Conservation (phyloP, 2,113 vertebrate species). For the Tetrao urogallus region DNA sequence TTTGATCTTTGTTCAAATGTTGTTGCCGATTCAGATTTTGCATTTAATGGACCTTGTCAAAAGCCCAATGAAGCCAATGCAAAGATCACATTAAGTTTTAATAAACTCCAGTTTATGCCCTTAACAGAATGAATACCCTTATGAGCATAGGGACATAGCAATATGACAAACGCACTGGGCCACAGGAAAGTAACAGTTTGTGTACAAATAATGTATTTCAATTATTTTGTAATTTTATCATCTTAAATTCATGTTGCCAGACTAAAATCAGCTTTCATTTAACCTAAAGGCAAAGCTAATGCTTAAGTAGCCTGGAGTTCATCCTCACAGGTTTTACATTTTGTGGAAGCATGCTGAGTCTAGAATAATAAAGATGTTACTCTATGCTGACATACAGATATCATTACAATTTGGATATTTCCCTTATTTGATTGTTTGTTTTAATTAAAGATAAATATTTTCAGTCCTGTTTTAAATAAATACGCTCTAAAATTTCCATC, state of each 20-base stretch:
- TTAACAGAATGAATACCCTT: background rate
- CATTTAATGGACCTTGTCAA: background rate
- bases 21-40: background rate
- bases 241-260: background rate
- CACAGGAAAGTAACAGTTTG: background rate
- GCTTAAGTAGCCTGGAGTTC: background rate
- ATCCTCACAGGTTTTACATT: background rate
- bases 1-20: background rate
- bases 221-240: background rate
- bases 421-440: background rate
- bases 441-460: background rate
- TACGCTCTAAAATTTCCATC: constrained; percentile 2
- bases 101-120: background rate
- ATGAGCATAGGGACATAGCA: background rate
- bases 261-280: background rate
- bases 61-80: background rate
- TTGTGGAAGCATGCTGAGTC: constrained; percentile 3
- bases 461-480: background rate
- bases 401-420: background rate
- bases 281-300: background rate
- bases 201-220: background rate
- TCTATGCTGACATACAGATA: background rate
- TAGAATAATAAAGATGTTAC: background rate
- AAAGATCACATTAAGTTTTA: background rate
- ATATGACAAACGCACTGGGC: background rate